Evolutionary conservation across 2,113 vertebrate species (phyloP).

Genomic region (Antigone vipio): DNA sequence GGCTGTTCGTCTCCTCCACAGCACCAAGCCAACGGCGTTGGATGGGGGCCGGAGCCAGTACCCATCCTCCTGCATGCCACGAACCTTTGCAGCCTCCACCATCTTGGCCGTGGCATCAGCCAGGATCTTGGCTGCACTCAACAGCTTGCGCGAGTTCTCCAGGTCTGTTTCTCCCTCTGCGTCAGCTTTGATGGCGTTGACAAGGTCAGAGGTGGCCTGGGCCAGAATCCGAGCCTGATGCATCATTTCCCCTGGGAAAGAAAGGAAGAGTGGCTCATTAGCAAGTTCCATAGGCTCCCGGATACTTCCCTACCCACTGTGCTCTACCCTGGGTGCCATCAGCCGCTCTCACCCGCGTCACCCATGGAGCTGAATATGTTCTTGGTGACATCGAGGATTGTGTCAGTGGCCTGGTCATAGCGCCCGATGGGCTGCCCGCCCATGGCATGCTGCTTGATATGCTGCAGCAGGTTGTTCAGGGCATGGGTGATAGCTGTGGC

Average conservation of each 20-base stretch:
- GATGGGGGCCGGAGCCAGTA: neutral
- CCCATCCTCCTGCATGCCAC: neutral
- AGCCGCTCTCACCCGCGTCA: slow-evolving; percentile 83
- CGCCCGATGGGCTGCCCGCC: slow-evolving; percentile 85
- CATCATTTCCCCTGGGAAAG: slow-evolving; percentile 87
- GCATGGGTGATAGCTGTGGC: slow-evolving; percentile 89
- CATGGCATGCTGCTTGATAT: slow-evolving; percentile 87
- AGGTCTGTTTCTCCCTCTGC: slow-evolving; percentile 88
- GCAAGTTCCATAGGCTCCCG: too few relatives aligned
- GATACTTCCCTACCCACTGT: neutral
- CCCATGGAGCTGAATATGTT: slow-evolving; percentile 99
- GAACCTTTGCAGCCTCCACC: slow-evolving; percentile 93
- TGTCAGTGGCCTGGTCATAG: slow-evolving; percentile 91
- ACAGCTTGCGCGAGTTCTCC: slow-evolving; percentile 90
- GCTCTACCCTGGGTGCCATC: neutral
- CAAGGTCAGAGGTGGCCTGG: slow-evolving; percentile 90
- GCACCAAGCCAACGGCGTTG: neutral
- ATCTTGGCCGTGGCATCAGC: slow-evolving; percentile 91
- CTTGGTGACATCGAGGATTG: slow-evolving; percentile 93
- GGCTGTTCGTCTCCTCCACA: neutral
- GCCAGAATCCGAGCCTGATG: slow-evolving; percentile 90
- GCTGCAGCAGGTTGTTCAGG: slow-evolving; percentile 90
- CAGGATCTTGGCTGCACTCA: slow-evolving; percentile 88
- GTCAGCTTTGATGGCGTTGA: slow-evolving; percentile 92
- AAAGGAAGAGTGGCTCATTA: neutral